Conservation (phyloP, 2,113 vertebrate species). For the Engraulis encrasicolus region DNA sequence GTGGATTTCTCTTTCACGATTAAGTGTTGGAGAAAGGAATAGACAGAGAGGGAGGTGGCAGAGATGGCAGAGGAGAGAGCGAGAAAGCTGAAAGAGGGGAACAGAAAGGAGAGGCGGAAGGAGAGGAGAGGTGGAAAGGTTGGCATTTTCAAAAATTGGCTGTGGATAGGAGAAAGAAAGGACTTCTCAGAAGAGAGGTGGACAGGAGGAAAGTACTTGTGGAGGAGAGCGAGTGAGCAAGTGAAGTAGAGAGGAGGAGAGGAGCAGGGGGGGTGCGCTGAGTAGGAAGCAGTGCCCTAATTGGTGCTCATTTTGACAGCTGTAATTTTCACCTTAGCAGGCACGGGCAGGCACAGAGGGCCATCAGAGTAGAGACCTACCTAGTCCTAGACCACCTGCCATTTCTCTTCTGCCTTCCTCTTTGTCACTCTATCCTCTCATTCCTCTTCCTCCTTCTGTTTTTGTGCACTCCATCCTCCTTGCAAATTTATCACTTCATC, state of each 20-base stretch:
- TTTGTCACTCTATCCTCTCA: no score
- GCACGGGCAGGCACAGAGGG: conserved; percentile 29
- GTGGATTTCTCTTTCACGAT: no score
- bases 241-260: background rate
- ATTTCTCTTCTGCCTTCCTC: no score
- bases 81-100: no score
- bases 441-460: background rate
- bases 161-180: background rate
- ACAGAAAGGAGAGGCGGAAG: no score
- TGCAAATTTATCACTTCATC: background rate
- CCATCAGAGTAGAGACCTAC: no score
- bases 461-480: background rate
- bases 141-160: no score
- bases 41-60: background rate
- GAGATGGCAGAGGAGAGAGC: background rate
- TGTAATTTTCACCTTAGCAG: conserved; percentile 37
- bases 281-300: background rate
- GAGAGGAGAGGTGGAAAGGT: no score
- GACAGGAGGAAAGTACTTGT: background rate
- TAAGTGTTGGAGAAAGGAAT: no score
- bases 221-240: background rate
- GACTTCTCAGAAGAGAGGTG: background rate
- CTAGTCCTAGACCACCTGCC: no score
- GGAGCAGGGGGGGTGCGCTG: background rate
- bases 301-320: background rate